Evolutionary conservation across 37 sponge, comb jelly and placozoan genomes (phyloP), one percentile per base, ranked within the genome.

Genomic region (Tethya wilhelma): DNA sequence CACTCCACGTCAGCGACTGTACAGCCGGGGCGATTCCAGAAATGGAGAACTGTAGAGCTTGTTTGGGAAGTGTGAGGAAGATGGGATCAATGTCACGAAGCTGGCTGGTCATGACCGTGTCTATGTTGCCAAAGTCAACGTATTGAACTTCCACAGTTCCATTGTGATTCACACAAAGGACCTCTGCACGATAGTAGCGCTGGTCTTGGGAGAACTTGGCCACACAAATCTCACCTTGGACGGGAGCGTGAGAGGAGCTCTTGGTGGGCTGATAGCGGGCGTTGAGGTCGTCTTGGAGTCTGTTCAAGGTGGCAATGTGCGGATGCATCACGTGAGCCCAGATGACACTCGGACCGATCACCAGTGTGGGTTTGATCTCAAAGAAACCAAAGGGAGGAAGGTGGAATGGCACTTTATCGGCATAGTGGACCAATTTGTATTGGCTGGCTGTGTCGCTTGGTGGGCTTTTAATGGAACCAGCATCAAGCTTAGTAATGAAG

Each of bases 291-390:
- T 56, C 58, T 0, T 76, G 56, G 64, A 91, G 45, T n/a, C 37
- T 37, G 3, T 71, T 38, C 43, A 91, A 44, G 7, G 64, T 73
- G 29, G 14, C 30, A 5, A 86, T 22, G 34, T 82, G 53, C 0
- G 56, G 33, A 58, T 91, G 92, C 2, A 46, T 46, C 0, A 83
- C 64, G 37, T 87, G 88, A 4, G 74, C 79, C 92, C 92, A 91
- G 14, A 91, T 86, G 44, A 75, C 44, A 25, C 41, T 59, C 5
- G 92, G 92, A 46, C 38, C 79, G 34, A 53, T 30, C 25, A 91
- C 84, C 42, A 78, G 79, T 26, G 56, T 77, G 34, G 92, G 84
- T 0, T 59, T 22, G n/a, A 91, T 83, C 29, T 71, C 58, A 58
- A 91, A n/a, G n/a, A n/a, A 55, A 0, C 43, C 43, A 19, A 45